phyloP scores from a whole-genome alignment of 1,140 invertebrate species.

The Drosophila lowei region DNA sequence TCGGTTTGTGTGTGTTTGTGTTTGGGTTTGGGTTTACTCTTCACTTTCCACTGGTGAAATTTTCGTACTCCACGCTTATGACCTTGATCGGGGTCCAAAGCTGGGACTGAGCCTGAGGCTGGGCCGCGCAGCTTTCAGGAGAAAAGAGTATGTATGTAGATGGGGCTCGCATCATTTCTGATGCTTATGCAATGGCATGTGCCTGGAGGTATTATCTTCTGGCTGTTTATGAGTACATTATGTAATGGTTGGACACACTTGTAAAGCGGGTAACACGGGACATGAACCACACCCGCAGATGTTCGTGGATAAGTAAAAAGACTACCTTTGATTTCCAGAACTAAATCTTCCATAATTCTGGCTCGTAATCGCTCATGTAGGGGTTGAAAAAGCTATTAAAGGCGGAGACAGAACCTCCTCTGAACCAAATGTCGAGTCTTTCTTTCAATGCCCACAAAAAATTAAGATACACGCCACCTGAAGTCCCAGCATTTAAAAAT shows the following conservation, averaged over 20 bases:
- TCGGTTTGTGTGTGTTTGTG: no score
- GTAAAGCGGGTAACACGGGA: neutral
- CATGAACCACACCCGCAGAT: no score
- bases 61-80: slow-evolving; percentile 44
- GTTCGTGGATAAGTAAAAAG: no score
- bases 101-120: neutral
- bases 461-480: no score
- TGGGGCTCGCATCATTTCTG: slow-evolving; percentile 44
- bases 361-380: no score
- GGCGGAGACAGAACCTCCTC: no score
- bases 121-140: neutral
- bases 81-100: slow-evolving; percentile 39
- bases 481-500: slow-evolving; percentile 1
- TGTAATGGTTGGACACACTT: slow-evolving; percentile 9
- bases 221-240: slow-evolving; percentile 30
- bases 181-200: slow-evolving; percentile 46
- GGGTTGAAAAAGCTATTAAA: no score
- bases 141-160: slow-evolving; percentile 34
- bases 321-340: no score
- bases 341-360: no score
- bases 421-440: no score
- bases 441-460: no score
- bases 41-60: slow-evolving; percentile 48
- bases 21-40: slow-evolving; percentile 23
- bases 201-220: slow-evolving; percentile 34